Conservation (phyloP, 2,797 vertebrate genomes). For the Crypturellus tataupa region DNA sequence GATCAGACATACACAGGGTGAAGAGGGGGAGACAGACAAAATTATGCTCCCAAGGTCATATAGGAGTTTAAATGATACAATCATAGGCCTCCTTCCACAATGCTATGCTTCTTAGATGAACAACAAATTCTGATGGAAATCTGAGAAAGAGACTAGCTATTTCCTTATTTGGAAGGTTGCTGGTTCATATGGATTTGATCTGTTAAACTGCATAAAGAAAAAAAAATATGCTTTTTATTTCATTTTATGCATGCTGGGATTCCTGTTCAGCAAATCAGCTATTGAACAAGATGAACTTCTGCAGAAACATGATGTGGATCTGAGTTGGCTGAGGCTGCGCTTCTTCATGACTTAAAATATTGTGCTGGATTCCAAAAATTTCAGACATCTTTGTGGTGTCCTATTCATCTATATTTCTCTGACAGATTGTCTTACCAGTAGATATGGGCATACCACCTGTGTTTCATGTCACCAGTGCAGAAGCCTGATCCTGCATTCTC, state of each 20-base stretch:
- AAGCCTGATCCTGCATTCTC: not conserved
- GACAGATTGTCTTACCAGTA: not conserved
- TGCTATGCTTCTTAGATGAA: not conserved
- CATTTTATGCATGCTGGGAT: not conserved
- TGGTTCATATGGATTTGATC: not conserved
- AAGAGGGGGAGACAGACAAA: not conserved
- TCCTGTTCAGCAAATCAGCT: not conserved
- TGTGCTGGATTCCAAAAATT: not conserved
- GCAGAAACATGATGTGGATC: not conserved
- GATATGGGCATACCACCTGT: not conserved
- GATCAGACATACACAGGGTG: not conserved
- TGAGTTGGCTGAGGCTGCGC: not conserved
- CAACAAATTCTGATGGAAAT: not conserved
- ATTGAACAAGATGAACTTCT: not conserved
- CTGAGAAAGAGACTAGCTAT: not conserved
- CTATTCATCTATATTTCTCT: not conserved
- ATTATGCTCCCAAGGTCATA: not conserved
- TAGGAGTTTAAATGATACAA: not conserved
- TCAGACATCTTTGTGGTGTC: not conserved
- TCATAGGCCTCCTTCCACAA: accelerated
- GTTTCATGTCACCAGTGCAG: not conserved
- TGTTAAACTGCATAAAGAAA: not conserved
- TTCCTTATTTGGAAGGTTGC: not conserved
- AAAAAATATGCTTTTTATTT: no score
- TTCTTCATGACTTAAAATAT: not conserved